Evolutionary conservation across 2,113 vertebrate species (phyloP).

Genomic region (Centropristis striata): DNA sequence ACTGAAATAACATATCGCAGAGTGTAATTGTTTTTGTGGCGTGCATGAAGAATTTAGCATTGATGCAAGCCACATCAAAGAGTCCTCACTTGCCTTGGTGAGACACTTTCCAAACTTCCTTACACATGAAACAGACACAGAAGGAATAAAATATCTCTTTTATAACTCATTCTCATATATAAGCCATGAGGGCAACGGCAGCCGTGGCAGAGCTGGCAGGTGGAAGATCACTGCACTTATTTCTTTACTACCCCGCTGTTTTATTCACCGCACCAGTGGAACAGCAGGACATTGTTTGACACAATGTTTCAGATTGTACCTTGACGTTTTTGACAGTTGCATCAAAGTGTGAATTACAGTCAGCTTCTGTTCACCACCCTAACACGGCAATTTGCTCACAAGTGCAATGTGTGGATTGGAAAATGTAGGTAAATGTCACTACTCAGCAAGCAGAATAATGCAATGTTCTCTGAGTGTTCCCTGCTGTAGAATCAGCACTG

Average conservation of each 20-base stretch:
- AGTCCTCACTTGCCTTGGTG: background rate
- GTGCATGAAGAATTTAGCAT: background rate
- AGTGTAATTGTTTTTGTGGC: background rate
- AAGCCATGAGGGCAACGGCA: background rate
- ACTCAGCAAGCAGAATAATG: background rate
- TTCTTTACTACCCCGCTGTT: background rate
- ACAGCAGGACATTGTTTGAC: background rate
- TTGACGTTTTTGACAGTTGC: no score
- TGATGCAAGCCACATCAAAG: conserved; percentile 5
- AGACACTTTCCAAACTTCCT: conserved; percentile 3
- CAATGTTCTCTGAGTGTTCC: conserved; percentile 13
- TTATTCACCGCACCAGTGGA: background rate
- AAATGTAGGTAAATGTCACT: conserved; percentile 2
- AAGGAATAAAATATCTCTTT: background rate
- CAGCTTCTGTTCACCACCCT: background rate
- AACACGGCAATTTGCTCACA: background rate
- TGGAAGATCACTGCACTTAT: conserved; percentile 6
- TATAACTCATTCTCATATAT: background rate
- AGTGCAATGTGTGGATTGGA: background rate
- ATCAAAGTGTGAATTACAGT: background rate
- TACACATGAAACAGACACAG: background rate
- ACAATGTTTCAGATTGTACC: background rate
- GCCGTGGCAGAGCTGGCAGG: background rate
- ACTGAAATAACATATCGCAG: background rate
- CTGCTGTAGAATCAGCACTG: conserved; percentile 6